These are phyloP conservation scores for Anolis carolinensis DNA, from an alignment of 2,113 vertebrate species.

Conservation along the genomic window DNA sequence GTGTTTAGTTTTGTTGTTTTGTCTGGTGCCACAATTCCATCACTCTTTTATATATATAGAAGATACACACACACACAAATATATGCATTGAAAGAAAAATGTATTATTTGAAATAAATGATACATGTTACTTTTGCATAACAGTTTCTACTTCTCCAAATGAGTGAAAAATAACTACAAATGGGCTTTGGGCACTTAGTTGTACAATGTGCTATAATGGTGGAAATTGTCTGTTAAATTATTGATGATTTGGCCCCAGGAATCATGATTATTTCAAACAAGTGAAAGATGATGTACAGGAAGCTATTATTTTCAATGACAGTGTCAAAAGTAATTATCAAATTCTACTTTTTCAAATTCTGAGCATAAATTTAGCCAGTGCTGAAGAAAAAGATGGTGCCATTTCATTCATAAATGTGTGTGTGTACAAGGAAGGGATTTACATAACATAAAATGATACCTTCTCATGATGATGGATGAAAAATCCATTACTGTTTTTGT, in stretches of 20 bases:
- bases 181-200: slow-evolving; percentile 16
- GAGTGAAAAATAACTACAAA: slow-evolving; percentile 12
- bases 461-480: not conserved
- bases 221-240: slow-evolving; percentile 19
- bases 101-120: slow-evolving; percentile 16
- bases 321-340: slow-evolving; percentile 13
- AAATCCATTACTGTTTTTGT: not conserved
- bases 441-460: not conserved
- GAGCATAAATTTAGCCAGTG: not conserved
- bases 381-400: not conserved
- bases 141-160: slow-evolving; percentile 9
- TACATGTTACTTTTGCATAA: not conserved
- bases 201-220: slow-evolving; percentile 2
- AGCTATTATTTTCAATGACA: slow-evolving; percentile 15
- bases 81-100: not conserved
- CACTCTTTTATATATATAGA: no score
- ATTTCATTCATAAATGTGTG: not conserved
- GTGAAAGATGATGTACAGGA: not conserved
- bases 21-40: no score
- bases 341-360: not conserved
- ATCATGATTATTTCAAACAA: slow-evolving; percentile 22
- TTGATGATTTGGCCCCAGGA: slow-evolving; percentile 2
- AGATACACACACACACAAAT: no score
- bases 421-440: not conserved
- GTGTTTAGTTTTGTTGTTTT: no score